Base-by-base conservation (phyloP, 64 coral and sea anemone species). In the Dendronephthya gigantea region DNA sequence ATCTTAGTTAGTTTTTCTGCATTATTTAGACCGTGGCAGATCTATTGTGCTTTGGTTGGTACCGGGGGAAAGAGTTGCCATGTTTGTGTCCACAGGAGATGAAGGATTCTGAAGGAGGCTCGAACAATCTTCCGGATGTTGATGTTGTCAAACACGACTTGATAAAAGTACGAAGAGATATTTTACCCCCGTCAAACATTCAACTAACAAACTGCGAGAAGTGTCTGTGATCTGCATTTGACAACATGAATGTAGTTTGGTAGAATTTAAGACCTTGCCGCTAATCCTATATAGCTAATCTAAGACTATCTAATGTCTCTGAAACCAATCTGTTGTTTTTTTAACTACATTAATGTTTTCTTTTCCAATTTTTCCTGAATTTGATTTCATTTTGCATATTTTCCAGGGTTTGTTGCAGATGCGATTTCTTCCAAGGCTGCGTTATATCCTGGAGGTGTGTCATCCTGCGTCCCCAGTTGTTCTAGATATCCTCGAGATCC, bases 391-490 rank as follows among this genome's bases (percentile, higher is more conserved):
- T 30, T 6, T 17, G 33, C 27, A 65, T 75, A 12, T 48, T 79
- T 45, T 76, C 40, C 66, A 97, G 94, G 94, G 92, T 15, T 70
- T 97, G 7, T 84, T 97, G 28, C 89, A 93, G 56, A 97, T 97
- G 94, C 89, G 83, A 27, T 66, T 97, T 36, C 87, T 97, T 45
- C 94, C 83, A 59, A 90, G 94, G 23, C 38, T 97, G 35, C 88
- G 95, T 33, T 98, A 92, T 84, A 91, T 98, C 22, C 90, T 98
- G 23, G 95, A 98, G 74, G 85, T 98, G 39, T 91, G 88, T 34
- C 50, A 68, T 7, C 95, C 95, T 23, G 70, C 84, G 4, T 82
- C 90, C 33, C 84, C 89, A 10, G 76, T 87, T 28, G 92, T 98
- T 39, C 39, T 70, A 0, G 58, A 90, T n/a, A 92, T 90, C 72